A percentile compares a stretch with the other conserved stretches of the same genome.
phyloP scores from a whole-genome alignment of 2,888 invertebrate species.

The Ectobius pallidus region DNA sequence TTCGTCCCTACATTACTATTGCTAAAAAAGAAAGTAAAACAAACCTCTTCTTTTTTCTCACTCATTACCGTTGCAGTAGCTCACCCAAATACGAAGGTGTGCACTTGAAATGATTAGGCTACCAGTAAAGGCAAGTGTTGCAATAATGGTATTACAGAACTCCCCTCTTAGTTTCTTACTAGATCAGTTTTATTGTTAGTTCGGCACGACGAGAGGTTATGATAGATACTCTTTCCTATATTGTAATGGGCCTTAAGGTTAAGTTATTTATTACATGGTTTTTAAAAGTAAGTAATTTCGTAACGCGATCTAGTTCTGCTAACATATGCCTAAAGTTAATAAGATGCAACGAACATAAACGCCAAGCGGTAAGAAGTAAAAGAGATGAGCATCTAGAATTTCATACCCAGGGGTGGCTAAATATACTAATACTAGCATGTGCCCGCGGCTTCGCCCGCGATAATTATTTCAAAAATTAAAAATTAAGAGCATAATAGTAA shows the following conservation, averaged over 20 bases:
- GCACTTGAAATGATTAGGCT: neutral
- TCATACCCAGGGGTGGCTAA: too few relatives aligned
- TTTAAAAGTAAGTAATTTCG: neutral
- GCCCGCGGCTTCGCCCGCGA: too few relatives aligned
- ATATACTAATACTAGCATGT: too few relatives aligned
- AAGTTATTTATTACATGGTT: conserved; percentile 10
- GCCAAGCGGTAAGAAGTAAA: neutral
- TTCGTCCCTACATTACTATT: neutral
- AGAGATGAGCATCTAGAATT: too few relatives aligned
- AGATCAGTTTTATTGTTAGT: neutral
- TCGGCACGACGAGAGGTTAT: neutral
- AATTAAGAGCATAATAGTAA: too few relatives aligned
- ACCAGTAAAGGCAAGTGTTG: neutral
- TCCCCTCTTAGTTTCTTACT: conserved; percentile 1
- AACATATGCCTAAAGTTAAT: neutral
- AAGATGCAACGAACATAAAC: neutral
- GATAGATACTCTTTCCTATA: neutral
- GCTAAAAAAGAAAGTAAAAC: neutral
- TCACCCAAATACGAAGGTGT: conserved; percentile 1
- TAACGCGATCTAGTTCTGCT: neutral
- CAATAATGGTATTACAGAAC: neutral
- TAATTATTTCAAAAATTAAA: too few relatives aligned
- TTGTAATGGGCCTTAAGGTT: neutral
- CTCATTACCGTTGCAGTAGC: conserved; percentile 13
- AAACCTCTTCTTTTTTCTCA: neutral